Conservation (phyloP, 2,113 vertebrate species). For the Oryzias woworae region DNA sequence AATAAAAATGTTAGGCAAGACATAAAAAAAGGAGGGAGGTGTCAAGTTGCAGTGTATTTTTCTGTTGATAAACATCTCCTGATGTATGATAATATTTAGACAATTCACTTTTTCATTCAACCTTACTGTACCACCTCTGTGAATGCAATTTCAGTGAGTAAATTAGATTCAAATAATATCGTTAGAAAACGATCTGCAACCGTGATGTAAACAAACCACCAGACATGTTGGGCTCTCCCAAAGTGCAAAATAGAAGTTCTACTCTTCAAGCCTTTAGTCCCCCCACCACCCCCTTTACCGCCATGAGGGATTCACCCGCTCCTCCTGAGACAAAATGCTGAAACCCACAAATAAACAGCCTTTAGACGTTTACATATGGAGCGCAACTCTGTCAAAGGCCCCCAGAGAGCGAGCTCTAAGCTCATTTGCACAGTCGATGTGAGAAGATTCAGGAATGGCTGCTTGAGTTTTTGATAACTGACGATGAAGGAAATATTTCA, state of each 20-base stretch:
- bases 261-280: conserved; percentile 23
- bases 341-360: conserved; percentile 71
- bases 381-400: conserved; percentile 42
- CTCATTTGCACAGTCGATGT: conserved; percentile 51
- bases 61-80: not conserved
- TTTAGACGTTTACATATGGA: conserved; percentile 74
- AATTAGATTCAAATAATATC: not conserved
- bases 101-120: conserved; percentile 1
- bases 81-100: conserved; percentile 4
- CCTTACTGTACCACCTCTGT: not conserved
- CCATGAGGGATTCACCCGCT: conserved; percentile 39
- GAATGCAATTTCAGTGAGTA: conserved; percentile 23
- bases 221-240: conserved; percentile 26
- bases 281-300: not conserved
- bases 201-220: conserved; percentile 58
- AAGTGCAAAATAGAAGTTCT: conserved; percentile 27
- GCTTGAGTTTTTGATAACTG: conserved; percentile 26
- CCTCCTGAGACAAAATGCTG: conserved; percentile 43
- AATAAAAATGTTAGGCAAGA: not conserved
- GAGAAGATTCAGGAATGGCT: conserved; percentile 33
- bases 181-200: conserved; percentile 11
- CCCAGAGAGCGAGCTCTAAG: conserved; percentile 40
- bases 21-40: not conserved
- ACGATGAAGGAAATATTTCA: conserved; percentile 13
- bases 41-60: not conserved